These are phyloP conservation scores for Drosophila takahashii DNA, from an alignment of 1,140 invertebrate species.

Conservation along the genomic window DNA sequence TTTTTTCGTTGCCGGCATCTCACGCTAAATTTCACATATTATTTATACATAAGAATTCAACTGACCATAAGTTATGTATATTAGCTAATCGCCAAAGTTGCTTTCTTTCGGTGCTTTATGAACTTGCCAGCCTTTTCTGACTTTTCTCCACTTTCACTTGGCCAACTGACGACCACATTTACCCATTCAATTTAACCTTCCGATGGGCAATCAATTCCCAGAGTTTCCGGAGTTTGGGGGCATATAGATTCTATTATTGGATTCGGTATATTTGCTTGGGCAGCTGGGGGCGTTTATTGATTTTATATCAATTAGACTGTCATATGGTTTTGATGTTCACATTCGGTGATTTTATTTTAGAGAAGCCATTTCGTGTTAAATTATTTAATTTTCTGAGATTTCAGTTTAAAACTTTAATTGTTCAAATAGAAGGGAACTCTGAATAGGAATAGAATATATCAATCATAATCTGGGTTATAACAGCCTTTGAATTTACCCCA, in stretches of 20 bases:
- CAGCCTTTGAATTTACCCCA: too few relatives aligned
- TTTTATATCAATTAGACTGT: slow-evolving; percentile 44
- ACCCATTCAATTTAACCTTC: slow-evolving; percentile 48
- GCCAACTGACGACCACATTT: slow-evolving; percentile 37
- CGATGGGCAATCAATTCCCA: slow-evolving; percentile 33
- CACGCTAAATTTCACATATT: slow-evolving; percentile 78
- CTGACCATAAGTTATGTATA: slow-evolving; percentile 80
- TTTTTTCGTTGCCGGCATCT: slow-evolving; percentile 24
- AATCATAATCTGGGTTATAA: too few relatives aligned
- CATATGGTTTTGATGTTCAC: slow-evolving; percentile 22
- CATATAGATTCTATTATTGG: slow-evolving; percentile 13
- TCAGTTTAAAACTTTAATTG: too few relatives aligned
- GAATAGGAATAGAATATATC: too few relatives aligned
- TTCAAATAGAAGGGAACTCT: too few relatives aligned
- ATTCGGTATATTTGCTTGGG: slow-evolving; percentile 18
- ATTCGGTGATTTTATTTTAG: slow-evolving; percentile 6
- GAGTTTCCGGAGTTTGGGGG: not conserved
- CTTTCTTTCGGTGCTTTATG: slow-evolving; percentile 36
- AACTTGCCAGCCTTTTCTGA: slow-evolving; percentile 16
- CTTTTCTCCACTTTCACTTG: not conserved
- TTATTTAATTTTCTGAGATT: not conserved
- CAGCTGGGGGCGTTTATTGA: slow-evolving; percentile 26
- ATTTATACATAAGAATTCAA: slow-evolving; percentile 80
- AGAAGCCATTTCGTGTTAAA: not conserved
- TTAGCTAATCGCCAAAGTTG: slow-evolving; percentile 66